These are phyloP conservation scores for Heliconius charithonia DNA, from an alignment of 2,888 invertebrate genomes.

Conservation along the genomic window DNA sequence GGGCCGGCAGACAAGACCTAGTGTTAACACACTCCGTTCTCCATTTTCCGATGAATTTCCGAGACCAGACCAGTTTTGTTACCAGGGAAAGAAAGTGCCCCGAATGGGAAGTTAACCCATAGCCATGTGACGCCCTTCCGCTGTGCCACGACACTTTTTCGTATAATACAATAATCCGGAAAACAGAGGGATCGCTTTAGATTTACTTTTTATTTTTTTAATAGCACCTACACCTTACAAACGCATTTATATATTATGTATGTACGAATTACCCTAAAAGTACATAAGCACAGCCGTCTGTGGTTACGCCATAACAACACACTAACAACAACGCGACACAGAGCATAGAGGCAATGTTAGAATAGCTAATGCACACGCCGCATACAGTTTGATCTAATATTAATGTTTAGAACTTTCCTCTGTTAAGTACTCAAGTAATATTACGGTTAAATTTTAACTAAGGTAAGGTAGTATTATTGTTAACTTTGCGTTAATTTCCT, in stretches of 20 bases:
- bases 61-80: too few species aligned
- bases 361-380: conserved; percentile 51
- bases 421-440: conserved; percentile 20
- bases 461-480: background rate
- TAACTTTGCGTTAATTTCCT: background rate
- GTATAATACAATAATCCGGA: background rate
- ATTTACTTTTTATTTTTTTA: background rate
- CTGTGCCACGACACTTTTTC: background rate
- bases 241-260: background rate
- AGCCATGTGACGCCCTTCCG: too few species aligned
- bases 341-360: conserved; percentile 44
- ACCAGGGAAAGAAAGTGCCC: too few species aligned
- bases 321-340: conserved; percentile 45
- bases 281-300: conserved; percentile 21
- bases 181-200: background rate
- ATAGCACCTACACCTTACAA: background rate
- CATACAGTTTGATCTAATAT: conserved; percentile 22
- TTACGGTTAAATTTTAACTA: background rate
- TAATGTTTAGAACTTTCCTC: conserved; percentile 26
- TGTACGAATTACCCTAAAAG: conserved; percentile 16
- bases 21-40: background rate
- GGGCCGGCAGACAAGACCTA: background rate
- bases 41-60: too few species aligned
- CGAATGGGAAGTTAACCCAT: too few species aligned
- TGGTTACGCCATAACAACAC: conserved; percentile 16